Evolutionary conservation across 2,888 invertebrate genomes (phyloP).

Genomic region (Notodonta dromedarius): DNA sequence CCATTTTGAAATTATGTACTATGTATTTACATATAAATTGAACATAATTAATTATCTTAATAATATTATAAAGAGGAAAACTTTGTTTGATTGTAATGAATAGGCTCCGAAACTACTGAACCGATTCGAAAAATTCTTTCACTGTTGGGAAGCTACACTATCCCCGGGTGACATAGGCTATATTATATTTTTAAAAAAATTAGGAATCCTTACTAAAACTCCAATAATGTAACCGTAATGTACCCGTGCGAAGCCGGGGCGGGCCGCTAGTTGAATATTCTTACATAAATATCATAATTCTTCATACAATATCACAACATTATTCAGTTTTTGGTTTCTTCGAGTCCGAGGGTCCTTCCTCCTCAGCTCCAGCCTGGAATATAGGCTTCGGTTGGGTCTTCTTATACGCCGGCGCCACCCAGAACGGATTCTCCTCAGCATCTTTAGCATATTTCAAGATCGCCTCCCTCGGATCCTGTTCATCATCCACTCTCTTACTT

Average conservation of each 20-base stretch:
- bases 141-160: too few species aligned
- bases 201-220: too few species aligned
- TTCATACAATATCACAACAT: slow-evolving; percentile 9
- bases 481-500: slow-evolving; percentile 95
- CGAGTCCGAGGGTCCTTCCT: slow-evolving; percentile 78
- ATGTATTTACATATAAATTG: background rate
- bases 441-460: slow-evolving; percentile 97
- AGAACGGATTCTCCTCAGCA: slow-evolving; percentile 97
- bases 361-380: slow-evolving; percentile 85
- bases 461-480: slow-evolving; percentile 97
- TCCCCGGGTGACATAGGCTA: too few species aligned
- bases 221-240: too few species aligned
- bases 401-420: slow-evolving; percentile 96
- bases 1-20: too few species aligned
- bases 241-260: too few species aligned
- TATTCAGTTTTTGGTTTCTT: slow-evolving; percentile 79
- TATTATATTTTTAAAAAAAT: too few species aligned
- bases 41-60: slow-evolving; percentile 7
- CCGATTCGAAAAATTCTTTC: too few species aligned
- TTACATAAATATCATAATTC: slow-evolving; percentile 7
- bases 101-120: too few species aligned
- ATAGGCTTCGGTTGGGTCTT: slow-evolving; percentile 95
- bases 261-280: too few species aligned
- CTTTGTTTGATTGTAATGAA: too few species aligned
- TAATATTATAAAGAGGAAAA: too few species aligned